Conservation (phyloP, 2,888 invertebrate species). For the Abscondita cerata region DNA sequence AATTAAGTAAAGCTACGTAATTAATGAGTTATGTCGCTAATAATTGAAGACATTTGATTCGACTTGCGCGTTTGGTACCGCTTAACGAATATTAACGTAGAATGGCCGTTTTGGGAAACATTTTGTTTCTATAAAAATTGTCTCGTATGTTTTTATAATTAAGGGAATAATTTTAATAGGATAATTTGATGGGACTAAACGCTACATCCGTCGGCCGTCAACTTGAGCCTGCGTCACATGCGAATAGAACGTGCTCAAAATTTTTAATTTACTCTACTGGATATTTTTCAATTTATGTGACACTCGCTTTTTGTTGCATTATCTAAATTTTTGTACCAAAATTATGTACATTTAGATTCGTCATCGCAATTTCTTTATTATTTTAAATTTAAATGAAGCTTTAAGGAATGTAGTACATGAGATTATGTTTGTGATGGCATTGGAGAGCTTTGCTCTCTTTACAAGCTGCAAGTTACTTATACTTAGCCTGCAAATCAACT, state of each 20-base stretch:
- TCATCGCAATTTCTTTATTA: no score
- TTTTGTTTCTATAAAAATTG: conserved; percentile 26
- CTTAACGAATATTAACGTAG: conserved; percentile 5
- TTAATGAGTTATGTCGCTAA: background rate
- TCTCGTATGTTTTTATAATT: conserved; percentile 50
- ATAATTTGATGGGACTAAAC: conserved; percentile 56
- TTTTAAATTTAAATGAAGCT: no score
- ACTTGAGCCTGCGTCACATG: conserved; percentile 37
- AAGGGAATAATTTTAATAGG: conserved; percentile 57
- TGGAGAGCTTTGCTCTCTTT: no score
- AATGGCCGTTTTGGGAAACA: conserved; percentile 9
- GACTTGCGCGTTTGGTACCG: no score
- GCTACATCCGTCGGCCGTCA: conserved; percentile 52
- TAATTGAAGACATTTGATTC: no score
- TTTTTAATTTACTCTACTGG: conserved; percentile 22
- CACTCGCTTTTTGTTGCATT: background rate
- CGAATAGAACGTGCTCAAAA: conserved; percentile 34
- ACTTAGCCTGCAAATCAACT: background rate
- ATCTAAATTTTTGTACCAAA: background rate
- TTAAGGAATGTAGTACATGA: no score
- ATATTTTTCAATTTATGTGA: conserved; percentile 13
- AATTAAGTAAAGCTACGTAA: conserved; percentile 20
- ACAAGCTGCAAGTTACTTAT: background rate
- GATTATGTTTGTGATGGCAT: no score
- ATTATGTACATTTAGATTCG: no score